Evolutionary conservation across 2,113 vertebrate species (phyloP), one percentile per base, ranked within the genome.

Genomic region (Barbus barbus): DNA sequence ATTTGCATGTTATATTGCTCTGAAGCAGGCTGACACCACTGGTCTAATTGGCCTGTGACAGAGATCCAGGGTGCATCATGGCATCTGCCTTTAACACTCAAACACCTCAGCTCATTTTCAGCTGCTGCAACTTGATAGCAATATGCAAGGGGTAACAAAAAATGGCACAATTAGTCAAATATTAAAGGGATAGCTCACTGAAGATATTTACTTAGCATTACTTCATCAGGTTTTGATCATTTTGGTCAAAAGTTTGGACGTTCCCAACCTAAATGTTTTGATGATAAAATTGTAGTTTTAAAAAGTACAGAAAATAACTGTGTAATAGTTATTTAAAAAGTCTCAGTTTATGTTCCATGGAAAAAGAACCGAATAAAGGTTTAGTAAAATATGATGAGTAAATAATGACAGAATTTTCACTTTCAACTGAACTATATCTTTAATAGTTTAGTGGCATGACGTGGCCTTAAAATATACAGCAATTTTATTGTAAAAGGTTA

Each of bases 1-100:
- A 92, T 93, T 90, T 93, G 90, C 87, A 86, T 93, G 93, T 83
- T 88, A 94, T 84, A 85, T 91, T 67, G 85, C 86, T n/a, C n/a
- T n/a, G n/a, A n/a, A n/a, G n/a, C n/a, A n/a, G n/a, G n/a, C n/a
- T n/a, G n/a, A n/a, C n/a, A n/a, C n/a, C n/a, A n/a, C n/a, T 86
- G 82, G 89, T 92, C 93, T 94, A 95, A 95, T 94, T 94, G 90
- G 86, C 85, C 71, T 18, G 88, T 85, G 83, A 88, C 16, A 60
- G 89, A 91, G 83, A 74, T 81, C 79, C 89, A 91, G 92, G 33
- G 20, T 33, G 33, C 67, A 69, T 51, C 24, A 53, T 36, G 75
- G 90, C 90, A 73, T 92, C 77, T 74, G 80, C 18, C 51, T 56
- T 22, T 46, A 44, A 41, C 44, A 31, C 36, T 71, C 36, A n/a